Evolutionary conservation across 2,113 vertebrate genomes (phyloP), one percentile per base, ranked within the genome.

Genomic region (Mormoops blainvillei): DNA sequence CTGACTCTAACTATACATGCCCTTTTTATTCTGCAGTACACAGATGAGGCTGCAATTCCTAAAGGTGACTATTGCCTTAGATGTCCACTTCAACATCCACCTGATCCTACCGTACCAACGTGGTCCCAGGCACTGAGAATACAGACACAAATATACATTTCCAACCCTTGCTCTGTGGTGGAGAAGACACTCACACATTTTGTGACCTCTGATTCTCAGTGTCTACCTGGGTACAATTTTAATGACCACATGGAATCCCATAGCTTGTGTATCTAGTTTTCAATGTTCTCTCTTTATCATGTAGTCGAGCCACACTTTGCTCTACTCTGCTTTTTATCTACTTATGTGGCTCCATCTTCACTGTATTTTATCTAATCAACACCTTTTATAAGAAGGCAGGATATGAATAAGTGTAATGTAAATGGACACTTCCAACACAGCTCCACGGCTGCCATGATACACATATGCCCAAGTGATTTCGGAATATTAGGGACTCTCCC

Each of bases 241-340:
- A 58, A 31, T 36, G 67, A n/a, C 56, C 56, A 28, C 12, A 5
- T 14, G 41, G 22, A n/a, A n/a, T 36, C 70, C 11, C 45, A 26
- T 16, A 74, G 31, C 5, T 7, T 76, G 11, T 13, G 12, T 28
- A 7, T n/a, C 74, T 70, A 16, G 50, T n/a, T 76, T 56, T 50
- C 41, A 50, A 3, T 22, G 0, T 48, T 13, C 6, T 26, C 0
- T 38, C 38, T 43, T 43, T 61, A 61, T 76, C 52, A n/a, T 48
- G 38, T 26, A 45, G 50, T 67, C 22, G 50, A 74, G 22, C 15
- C n/a, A 67, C 4, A n/a, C 14, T 91, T 61, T 8, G 4, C 11
- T 91, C 70, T 43, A 45, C 24, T 86, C 31, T 89, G 24, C 24
- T 85, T 85, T 78, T 43, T 74, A n/a, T 56, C 26, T 81, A 65